Evolutionary conservation across 2,888 invertebrate species (phyloP), one percentile per base, ranked within the genome.

Genomic region (Blomia tropicalis): DNA sequence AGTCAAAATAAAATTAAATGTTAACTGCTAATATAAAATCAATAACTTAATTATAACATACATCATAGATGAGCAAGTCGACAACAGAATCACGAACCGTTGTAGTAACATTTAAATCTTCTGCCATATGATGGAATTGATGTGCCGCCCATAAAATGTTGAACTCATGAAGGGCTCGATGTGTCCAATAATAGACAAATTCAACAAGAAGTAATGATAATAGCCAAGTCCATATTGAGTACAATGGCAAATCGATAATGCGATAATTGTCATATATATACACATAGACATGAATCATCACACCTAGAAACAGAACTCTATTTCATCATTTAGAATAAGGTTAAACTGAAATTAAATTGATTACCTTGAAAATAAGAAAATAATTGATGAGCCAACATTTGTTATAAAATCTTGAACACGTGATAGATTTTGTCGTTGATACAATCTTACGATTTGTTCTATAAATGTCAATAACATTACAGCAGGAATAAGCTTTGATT

Each of bases 111-210:
- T 88, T 89, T 76, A 85, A 89, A 73, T 88, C 87, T 73, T 90
- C 88, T 1, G 87, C 87, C 66, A 86, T 87, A 70, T 90, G 90
- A 71, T 90, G 90, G 1, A 89, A 87, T 73, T 89, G 88, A 73
- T 90, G 90, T 69, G 87, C 84, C 0, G 86, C 85, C 89, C 89
- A 89, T 53, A 89, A 75, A 68, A 90, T 81, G 70, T 87, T 87
- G 41, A 87, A 76, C 75, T 89, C 60, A 31, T 60, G 60, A 2
- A 60, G 30, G 2, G 60, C 60, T 22, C 60, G 25, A 25, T 60
- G 60, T 1, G 53, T 60, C 60, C 60, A 60, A n/a, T 60, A 60
- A n/a, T 60, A 60, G 5, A 27, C 27, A 29, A 60, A 60, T n/a
- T 60, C 60, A 1, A 60, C 60, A 22, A 60, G 30, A 5, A 60